A percentile compares a stretch with the other conserved stretches of the same genome.
These are phyloP conservation scores for Acrocera orbiculus DNA, from an alignment of 2,888 invertebrate genomes.

Conservation along the genomic window DNA sequence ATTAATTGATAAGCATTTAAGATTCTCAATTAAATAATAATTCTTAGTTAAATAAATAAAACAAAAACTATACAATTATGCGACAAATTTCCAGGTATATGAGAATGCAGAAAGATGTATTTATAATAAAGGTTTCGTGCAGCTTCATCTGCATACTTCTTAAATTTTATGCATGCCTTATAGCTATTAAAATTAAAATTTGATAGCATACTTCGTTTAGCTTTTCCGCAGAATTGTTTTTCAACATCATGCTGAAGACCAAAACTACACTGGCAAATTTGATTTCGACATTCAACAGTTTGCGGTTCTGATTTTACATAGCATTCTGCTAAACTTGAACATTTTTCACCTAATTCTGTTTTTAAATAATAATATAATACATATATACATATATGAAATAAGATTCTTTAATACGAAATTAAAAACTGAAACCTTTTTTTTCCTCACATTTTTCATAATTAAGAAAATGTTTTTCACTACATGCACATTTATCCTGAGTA, in stretches of 20 bases:
- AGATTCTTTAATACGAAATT: background rate
- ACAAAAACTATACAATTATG: no score
- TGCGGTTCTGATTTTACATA: constrained; percentile 23
- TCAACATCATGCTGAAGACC: constrained; percentile 11
- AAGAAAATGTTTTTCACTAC: constrained; percentile 22
- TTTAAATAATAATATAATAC: background rate
- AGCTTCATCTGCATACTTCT: no score
- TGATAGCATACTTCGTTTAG: constrained; percentile 8
- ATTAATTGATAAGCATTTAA: no score
- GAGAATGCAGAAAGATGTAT: no score
- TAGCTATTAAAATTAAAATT: no score
- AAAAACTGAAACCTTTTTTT: constrained; percentile 18
- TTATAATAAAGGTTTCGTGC: no score
- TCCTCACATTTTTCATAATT: constrained; percentile 22
- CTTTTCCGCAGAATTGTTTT: constrained; percentile 9
- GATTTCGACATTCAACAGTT: constrained; percentile 27
- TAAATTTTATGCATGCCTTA: no score
- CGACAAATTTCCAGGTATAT: no score
- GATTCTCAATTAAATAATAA: no score
- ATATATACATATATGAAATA: no score
- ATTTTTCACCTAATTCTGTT: constrained; percentile 21
- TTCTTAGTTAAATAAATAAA: no score
- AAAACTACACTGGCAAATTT: constrained; percentile 27
- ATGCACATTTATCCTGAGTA: constrained; percentile 22
- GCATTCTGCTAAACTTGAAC: constrained; percentile 24